Percentiles rank a stretch among this genome's conserved stretches.
These are phyloP conservation scores for Dryoscopus gambensis DNA, from an alignment of 2,113 vertebrate genomes.

Conservation along the genomic window DNA sequence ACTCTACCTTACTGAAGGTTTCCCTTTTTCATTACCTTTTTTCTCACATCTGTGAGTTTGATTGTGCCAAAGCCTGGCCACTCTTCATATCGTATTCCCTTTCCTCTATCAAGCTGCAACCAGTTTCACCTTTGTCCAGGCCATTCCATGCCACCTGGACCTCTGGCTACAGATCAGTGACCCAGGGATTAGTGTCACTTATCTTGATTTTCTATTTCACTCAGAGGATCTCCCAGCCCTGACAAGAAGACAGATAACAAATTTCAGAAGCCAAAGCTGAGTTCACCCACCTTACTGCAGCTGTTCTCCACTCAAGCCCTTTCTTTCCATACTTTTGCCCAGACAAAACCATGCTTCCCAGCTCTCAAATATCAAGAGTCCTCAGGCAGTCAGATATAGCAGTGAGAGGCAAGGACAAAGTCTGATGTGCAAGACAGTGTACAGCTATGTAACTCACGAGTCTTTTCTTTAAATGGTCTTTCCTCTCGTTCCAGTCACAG, in stretches of 20 bases:
- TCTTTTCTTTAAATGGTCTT: background rate
- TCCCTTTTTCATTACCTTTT: background rate
- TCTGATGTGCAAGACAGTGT: background rate
- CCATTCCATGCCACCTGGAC: background rate
- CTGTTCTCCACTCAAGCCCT: background rate
- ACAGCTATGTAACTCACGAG: background rate
- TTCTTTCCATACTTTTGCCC: background rate
- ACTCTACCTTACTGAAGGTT: background rate
- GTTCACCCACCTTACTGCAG: background rate
- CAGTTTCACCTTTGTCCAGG: background rate
- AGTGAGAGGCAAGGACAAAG: background rate
- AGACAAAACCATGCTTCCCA: background rate
- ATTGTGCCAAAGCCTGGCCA: background rate
- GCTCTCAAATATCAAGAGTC: background rate
- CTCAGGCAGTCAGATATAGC: background rate
- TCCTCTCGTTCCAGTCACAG: background rate
- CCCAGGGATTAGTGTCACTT: background rate
- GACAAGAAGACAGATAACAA: background rate
- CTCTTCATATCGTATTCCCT: background rate
- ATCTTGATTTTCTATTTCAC: background rate
- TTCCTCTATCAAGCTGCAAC: background rate
- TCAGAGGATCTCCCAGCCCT: background rate
- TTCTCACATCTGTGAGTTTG: background rate
- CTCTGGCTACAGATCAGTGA: background rate
- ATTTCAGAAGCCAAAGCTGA: background rate